A percentile compares a stretch with the other conserved stretches of the same genome.
These are phyloP conservation scores for Eptesicus fuscus DNA, from an alignment of 2,113 vertebrate genomes.

Conservation along the genomic window DNA sequence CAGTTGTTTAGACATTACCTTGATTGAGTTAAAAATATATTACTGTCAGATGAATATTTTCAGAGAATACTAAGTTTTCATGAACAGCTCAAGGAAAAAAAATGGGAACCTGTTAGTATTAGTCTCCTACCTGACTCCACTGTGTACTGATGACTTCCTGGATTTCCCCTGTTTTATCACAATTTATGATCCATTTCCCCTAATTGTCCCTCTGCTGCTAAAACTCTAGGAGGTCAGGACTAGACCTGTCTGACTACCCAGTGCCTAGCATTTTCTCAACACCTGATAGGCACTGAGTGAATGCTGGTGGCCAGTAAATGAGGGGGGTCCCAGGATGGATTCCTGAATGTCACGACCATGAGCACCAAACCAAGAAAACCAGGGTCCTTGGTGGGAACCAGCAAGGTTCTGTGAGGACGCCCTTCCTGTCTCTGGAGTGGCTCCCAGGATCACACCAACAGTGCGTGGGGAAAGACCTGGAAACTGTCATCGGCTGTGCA, in stretches of 20 bases:
- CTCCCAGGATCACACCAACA: background rate
- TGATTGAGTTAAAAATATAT: background rate
- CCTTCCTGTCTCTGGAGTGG: background rate
- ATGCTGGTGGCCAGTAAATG: background rate
- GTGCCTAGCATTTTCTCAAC: background rate
- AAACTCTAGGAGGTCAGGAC: background rate
- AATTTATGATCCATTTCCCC: background rate
- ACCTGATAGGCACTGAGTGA: background rate
- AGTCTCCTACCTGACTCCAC: background rate
- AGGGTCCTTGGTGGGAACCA: background rate
- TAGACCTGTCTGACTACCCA: background rate
- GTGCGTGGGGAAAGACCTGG: background rate
- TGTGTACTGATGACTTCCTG: background rate
- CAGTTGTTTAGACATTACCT: background rate
- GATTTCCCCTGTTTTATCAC: background rate
- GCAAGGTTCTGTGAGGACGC: background rate
- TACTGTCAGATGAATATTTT: background rate
- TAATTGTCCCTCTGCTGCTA: background rate
- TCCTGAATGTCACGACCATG: background rate
- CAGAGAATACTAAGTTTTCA: background rate
- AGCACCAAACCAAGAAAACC: background rate
- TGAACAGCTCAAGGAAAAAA: background rate
- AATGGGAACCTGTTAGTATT: background rate
- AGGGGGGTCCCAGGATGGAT: background rate
- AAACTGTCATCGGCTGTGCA: background rate